Base-by-base conservation (phyloP, 2,797 vertebrate genomes). In the Sarcoramphus papa region DNA sequence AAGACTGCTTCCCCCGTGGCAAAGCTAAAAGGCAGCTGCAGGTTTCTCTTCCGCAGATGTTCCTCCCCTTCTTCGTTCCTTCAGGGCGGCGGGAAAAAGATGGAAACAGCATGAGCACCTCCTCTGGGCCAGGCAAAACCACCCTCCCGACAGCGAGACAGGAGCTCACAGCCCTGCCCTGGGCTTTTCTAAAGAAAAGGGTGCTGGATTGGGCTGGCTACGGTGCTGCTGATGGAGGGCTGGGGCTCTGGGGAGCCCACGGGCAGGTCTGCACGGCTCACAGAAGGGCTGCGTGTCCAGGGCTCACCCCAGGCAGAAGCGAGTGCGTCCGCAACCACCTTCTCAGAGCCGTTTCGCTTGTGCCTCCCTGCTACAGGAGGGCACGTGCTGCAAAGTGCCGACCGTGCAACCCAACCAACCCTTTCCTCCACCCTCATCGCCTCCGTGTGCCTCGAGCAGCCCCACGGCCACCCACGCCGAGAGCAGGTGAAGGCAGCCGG, bases 61-160 rank as follows among this genome's bases (percentile, higher is more conserved):
- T 99, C 98, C 25, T 98, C 98, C 35, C 98, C 98, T 92, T 99
- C 98, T 93, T 99, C 98, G 72, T 98, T 98, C 95, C 99, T 99
- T 95, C 2, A 14, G 33, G 6, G 23, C 2, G 5, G 45, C 53
- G 31, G 21, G 12, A 60, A 27, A 68, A 68, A 47, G 25, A 83
- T 28, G 14, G 48, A 47, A 83, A 75, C 45, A 65, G 20, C 27
- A 37, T 54, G 10, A 91, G 21, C 43, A 69, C 6, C 30, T 82
- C 37, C 59, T 43, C 18, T 6, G 14, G 41, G 53, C 47, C 30
- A 41, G 40, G 57, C 20, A 82, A 85, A 79, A 35, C 21, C 82
- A 75, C 31, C 22, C 47, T 80, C 47, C 27, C 19, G 25, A 57
- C 8, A 81, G 76, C 0, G 14, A 30, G 13, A 35, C 8, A 4